These are phyloP conservation scores for Drosophila cognata DNA, from an alignment of 2,888 invertebrate species.

Conservation along the genomic window DNA sequence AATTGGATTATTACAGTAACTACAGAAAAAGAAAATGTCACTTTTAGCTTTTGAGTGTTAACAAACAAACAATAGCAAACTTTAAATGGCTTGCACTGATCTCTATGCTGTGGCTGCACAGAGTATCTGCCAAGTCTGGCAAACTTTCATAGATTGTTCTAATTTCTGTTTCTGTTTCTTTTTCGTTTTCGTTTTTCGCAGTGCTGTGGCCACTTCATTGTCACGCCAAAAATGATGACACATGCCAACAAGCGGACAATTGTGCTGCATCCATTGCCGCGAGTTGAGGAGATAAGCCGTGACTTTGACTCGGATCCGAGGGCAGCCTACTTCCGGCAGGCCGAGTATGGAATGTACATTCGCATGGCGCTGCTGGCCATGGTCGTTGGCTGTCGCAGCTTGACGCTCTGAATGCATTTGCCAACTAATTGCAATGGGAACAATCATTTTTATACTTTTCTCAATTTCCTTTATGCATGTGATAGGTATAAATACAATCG, in stretches of 20 bases:
- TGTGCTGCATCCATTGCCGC: slow-evolving; percentile 98
- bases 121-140: not conserved
- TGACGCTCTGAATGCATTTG: slow-evolving; percentile 35
- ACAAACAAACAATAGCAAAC: not conserved
- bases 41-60: not conserved
- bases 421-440: not conserved
- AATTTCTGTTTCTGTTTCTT: not conserved
- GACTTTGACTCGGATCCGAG: slow-evolving; percentile 98
- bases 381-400: slow-evolving; percentile 88
- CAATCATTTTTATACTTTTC: not conserved
- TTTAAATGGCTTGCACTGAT: not conserved
- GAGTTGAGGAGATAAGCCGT: slow-evolving; percentile 96
- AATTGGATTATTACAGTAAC: not conserved
- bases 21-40: not conserved
- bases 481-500: slow-evolving; percentile 26
- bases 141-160: not conserved
- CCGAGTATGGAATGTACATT: slow-evolving; percentile 98
- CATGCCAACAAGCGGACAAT: slow-evolving; percentile 96
- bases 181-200: slow-evolving; percentile 84
- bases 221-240: slow-evolving; percentile 98
- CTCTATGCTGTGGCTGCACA: no score
- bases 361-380: slow-evolving; percentile 98
- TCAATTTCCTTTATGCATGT: slow-evolving; percentile 24
- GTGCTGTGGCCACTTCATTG: slow-evolving; percentile 94
- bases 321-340: slow-evolving; percentile 99